phyloP scores from a whole-genome alignment of 2,888 invertebrate species.

The Operophtera brumata region DNA sequence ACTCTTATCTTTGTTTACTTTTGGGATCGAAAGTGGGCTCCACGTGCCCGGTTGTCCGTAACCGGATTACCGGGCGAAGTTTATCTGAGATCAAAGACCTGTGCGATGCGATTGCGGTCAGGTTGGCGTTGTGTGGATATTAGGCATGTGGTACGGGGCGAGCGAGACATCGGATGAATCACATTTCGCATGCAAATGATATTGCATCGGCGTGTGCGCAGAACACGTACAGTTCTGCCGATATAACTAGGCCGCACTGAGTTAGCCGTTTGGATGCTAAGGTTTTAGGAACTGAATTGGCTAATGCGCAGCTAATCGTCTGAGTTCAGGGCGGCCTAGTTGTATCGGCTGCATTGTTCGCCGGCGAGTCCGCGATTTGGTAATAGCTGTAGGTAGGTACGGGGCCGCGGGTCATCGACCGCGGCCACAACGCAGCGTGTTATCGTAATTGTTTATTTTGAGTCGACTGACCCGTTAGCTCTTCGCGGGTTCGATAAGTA shows the following conservation, averaged over 20 bases:
- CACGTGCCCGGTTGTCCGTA: slow-evolving; percentile 20
- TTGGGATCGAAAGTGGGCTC: slow-evolving; percentile 26
- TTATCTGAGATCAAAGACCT: slow-evolving; percentile 33
- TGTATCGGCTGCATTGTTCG: slow-evolving; percentile 26
- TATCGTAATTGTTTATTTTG: slow-evolving; percentile 74
- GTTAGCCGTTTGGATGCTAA: too few species aligned
- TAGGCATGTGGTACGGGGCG: slow-evolving; percentile 4
- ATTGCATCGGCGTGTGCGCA: slow-evolving; percentile 30
- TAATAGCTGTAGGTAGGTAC: slow-evolving; percentile 41
- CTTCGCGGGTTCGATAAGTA: slow-evolving; percentile 37
- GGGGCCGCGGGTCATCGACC: slow-evolving; percentile 52
- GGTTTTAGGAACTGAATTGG: too few species aligned
- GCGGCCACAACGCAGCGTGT: slow-evolving; percentile 56
- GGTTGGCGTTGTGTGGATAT: slow-evolving; percentile 8
- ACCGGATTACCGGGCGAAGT: slow-evolving; percentile 22
- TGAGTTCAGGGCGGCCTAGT: too few species aligned
- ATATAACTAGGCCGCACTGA: too few species aligned
- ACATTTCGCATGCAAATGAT: slow-evolving; percentile 48
- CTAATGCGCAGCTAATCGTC: too few species aligned
- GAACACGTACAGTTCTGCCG: slow-evolving; percentile 24
- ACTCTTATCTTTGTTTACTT: slow-evolving; percentile 24
- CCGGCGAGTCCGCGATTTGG: slow-evolving; percentile 44
- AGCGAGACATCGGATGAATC: slow-evolving; percentile 28
- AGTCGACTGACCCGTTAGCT: slow-evolving; percentile 53
- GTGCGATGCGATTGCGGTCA: slow-evolving; percentile 25